A percentile compares a stretch with the other conserved stretches of the same genome.
Evolutionary conservation across 2,797 vertebrate genomes (phyloP).

Genomic region (Liasis olivaceus): DNA sequence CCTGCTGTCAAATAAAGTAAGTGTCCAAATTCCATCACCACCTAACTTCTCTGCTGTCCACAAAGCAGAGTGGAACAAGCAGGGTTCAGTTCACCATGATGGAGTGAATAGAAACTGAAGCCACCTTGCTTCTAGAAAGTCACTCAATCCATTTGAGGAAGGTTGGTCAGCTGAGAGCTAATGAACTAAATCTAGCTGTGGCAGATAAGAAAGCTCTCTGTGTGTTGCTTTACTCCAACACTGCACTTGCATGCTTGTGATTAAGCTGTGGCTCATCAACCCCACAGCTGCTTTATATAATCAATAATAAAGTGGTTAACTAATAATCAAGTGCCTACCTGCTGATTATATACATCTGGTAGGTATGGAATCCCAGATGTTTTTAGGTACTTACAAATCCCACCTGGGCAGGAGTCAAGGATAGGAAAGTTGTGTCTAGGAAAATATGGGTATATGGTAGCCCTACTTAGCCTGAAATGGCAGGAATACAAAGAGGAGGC

Average conservation of each 20-base stretch:
- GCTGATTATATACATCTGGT: background rate
- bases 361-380: background rate
- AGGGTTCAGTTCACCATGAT: background rate
- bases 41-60: background rate
- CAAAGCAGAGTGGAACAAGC: background rate
- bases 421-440: background rate
- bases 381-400: background rate
- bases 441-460: background rate
- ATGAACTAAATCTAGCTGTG: background rate
- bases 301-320: background rate
- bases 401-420: background rate
- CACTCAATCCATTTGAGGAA: background rate
- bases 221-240: background rate
- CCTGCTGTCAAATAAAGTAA: background rate
- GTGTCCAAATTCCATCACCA: background rate
- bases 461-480: background rate
- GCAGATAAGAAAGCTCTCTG: background rate
- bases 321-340: background rate
- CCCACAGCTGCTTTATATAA: background rate
- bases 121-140: background rate
- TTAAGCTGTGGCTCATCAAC: background rate
- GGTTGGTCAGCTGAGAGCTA: background rate
- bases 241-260: background rate
- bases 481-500: background rate
- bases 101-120: background rate